Conservation (phyloP, 2,797 vertebrate genomes). For the Mus spretus region DNA sequence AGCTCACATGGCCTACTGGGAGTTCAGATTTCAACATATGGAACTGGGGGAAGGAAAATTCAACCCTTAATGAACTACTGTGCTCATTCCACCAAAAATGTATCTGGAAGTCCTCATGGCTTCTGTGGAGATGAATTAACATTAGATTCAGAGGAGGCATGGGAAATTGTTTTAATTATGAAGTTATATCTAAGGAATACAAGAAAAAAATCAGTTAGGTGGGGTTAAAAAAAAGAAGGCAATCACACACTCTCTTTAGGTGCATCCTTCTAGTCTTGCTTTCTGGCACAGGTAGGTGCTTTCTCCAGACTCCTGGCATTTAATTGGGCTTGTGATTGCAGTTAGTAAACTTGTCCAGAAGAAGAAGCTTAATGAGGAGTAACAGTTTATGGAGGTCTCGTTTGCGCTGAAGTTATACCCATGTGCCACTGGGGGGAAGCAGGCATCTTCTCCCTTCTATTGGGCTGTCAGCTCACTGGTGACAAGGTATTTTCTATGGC, state of each 20-base stretch:
- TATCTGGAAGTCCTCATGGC: neutral
- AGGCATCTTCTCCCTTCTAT: fast-evolving
- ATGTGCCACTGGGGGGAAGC: neutral
- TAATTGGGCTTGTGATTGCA: slow-evolving; percentile 16
- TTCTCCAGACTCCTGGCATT: neutral
- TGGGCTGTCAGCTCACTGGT: neutral
- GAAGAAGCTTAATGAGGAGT: slow-evolving; percentile 47
- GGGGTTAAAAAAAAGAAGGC: neutral
- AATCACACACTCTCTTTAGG: neutral
- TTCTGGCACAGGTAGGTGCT: neutral
- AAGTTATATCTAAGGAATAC: neutral
- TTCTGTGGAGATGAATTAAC: neutral
- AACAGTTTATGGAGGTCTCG: neutral
- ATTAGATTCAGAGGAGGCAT: too few relatives aligned
- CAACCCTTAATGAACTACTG: neutral
- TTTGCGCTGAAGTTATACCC: neutral
- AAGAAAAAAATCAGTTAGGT: neutral
- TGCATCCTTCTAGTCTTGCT: neutral
- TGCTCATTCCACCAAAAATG: neutral
- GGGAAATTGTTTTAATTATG: neutral
- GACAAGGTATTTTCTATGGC: neutral
- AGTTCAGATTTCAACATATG: neutral
- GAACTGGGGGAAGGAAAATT: neutral
- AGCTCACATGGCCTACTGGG: neutral
- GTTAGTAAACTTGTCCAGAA: slow-evolving; percentile 40